Evolutionary conservation across 2,797 vertebrate genomes (phyloP), one percentile per base, ranked within the genome.

Genomic region (Mastacembelus armatus): DNA sequence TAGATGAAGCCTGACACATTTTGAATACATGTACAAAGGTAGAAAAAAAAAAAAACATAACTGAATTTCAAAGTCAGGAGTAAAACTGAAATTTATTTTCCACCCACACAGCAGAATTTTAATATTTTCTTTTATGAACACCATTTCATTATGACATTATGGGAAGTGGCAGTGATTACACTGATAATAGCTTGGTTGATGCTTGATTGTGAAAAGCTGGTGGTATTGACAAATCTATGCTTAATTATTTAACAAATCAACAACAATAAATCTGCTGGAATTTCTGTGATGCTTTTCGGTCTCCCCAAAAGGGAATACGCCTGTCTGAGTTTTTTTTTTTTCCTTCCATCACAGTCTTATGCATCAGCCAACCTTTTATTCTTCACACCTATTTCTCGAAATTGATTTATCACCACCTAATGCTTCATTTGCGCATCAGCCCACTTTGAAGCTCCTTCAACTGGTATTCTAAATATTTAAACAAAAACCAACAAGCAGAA

Each of bases 391-490:
- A 29, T 65, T 75, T 58, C 65, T 78, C 35, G 38, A 55, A 19
- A 84, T 70, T 67, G 69, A 85, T 78, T 78, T 50, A 79, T 84
- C 47, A 43, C 63, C 60, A 66, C 57, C 77, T 60, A 66, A 73
- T 67, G 66, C 50, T 80, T 78, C 38, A 77, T 86, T 74, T 78
- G 71, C 70, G 80, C 68, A 81, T 74, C 51, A 54, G 30, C 49
- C 58, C 32, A 57, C 74, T 87, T 81, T 75, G 68, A 81, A 77
- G 60, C 9, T 49, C 62, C 48, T 74, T 84, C 38, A 76, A 69
- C 74, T 62, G 58, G 52, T 68, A 21, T 60, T 75, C 29, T 60
- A 73, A 81, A 88, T 85, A 81, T 80, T 84, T 82, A 77, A 87
- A 85, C 67, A 79, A 80, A 86, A 79, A 57, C 8, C 49, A 69